Conservation (phyloP, 1,140 invertebrate genomes). For the Ephestia elutella region DNA sequence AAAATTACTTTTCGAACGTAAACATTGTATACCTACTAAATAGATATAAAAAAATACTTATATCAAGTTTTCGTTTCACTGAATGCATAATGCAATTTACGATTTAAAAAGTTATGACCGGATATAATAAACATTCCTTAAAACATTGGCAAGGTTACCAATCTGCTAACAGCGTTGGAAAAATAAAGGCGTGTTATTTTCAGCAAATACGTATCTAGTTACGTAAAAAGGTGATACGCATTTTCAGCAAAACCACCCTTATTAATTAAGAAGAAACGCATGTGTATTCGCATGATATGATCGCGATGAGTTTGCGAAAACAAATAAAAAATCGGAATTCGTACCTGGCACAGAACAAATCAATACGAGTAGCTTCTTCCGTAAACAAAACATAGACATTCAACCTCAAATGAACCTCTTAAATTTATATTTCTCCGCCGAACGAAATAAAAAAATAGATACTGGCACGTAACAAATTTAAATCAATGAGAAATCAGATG, state of each 20-base stretch:
- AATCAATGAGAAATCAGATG: conserved; percentile 29
- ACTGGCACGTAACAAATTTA: conserved; percentile 11
- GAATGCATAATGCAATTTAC: background rate
- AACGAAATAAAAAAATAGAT: conserved; percentile 13
- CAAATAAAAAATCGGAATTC: background rate
- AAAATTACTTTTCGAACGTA: too few species aligned
- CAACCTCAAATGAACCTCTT: conserved; percentile 28
- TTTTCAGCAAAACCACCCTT: background rate
- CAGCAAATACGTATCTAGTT: background rate
- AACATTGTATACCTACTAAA: too few species aligned
- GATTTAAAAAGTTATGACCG: background rate
- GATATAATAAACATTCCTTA: background rate
- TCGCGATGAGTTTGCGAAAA: background rate
- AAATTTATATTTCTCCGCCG: conserved; percentile 13
- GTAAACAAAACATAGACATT: conserved; percentile 34
- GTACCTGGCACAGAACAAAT: conserved; percentile 29
- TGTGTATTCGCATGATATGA: background rate
- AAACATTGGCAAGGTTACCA: background rate
- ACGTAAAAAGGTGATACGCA: background rate
- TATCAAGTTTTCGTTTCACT: background rate
- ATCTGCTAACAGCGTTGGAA: background rate
- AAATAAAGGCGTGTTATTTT: background rate
- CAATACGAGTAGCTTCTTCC: conserved; percentile 23
- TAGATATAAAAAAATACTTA: too few species aligned
- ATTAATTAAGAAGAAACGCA: background rate